These are phyloP conservation scores for Calephelis perditalis DNA, from an alignment of 2,888 invertebrate genomes.

Conservation along the genomic window DNA sequence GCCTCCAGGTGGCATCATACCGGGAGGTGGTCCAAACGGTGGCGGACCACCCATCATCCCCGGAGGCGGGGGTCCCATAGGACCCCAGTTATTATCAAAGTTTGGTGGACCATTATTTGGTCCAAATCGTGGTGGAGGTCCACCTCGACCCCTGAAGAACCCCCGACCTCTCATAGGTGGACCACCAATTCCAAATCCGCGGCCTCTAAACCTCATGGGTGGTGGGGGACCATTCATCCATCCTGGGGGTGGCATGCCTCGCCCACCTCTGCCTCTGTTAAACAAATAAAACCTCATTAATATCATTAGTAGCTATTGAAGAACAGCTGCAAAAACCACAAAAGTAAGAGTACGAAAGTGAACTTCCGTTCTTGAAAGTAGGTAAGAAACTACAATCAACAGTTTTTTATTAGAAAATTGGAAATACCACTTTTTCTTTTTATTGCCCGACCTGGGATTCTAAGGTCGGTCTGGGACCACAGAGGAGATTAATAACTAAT, in stretches of 20 bases:
- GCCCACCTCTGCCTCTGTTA: constrained; percentile 49
- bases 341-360: too few species aligned
- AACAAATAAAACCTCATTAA: constrained; percentile 12
- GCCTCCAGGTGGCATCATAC: constrained; percentile 78
- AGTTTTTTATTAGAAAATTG: too few species aligned
- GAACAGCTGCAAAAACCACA: too few species aligned
- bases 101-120: constrained; percentile 73
- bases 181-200: constrained; percentile 81
- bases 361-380: too few species aligned
- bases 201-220: constrained; percentile 82
- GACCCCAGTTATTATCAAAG: constrained; percentile 83
- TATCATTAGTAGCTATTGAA: too few species aligned
- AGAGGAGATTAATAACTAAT: too few species aligned
- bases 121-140: constrained; percentile 55
- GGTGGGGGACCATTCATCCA: constrained; percentile 76
- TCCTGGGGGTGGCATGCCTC: constrained; percentile 48
- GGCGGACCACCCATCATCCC: constrained; percentile 71
- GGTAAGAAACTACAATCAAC: too few species aligned
- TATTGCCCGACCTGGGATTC: too few species aligned
- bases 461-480: too few species aligned
- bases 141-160: constrained; percentile 73
- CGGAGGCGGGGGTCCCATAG: constrained; percentile 78
- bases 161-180: constrained; percentile 76
- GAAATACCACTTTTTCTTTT: too few species aligned
- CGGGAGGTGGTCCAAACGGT: constrained; percentile 69